A percentile compares a stretch with the other conserved stretches of the same genome.
Conservation (phyloP, 2,888 invertebrate genomes). For the Adelphocoris suturalis region DNA sequence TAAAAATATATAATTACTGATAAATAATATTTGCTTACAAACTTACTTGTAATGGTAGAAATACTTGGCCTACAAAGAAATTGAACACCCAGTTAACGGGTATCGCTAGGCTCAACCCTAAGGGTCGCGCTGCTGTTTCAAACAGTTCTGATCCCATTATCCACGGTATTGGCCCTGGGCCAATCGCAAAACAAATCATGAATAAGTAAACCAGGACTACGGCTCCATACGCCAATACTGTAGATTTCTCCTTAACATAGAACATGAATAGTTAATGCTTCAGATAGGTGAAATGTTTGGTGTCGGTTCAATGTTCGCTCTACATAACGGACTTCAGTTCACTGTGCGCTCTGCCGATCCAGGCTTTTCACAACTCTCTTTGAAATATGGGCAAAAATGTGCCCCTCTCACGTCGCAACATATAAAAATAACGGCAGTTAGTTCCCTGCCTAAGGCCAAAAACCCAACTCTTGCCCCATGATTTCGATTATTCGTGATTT, state of each 20-base stretch:
- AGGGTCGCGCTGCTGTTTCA: slow-evolving; percentile 89
- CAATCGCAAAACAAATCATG: slow-evolving; percentile 92
- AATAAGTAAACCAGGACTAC: slow-evolving; percentile 89
- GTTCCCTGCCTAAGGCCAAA: no score
- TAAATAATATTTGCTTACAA: neutral
- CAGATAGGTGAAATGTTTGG: no score
- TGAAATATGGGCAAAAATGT: no score
- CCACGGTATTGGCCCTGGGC: slow-evolving; percentile 96
- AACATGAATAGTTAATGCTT: neutral
- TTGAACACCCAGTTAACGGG: slow-evolving; percentile 93
- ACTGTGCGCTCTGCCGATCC: no score
- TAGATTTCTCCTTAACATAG: slow-evolving; percentile 78
- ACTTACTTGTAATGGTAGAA: slow-evolving; percentile 85
- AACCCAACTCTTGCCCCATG: no score
- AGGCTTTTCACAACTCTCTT: no score
- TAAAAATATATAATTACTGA: no score
- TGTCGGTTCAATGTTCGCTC: no score
- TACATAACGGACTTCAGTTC: no score
- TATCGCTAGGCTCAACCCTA: slow-evolving; percentile 91
- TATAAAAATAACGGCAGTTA: no score
- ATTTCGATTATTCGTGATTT: no score
- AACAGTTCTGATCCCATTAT: slow-evolving; percentile 94
- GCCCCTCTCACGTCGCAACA: no score
- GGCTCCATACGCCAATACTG: slow-evolving; percentile 85
- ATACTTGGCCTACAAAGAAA: slow-evolving; percentile 88